Conservation (phyloP, 2,797 vertebrate genomes). For the Diplodus sargus region DNA sequence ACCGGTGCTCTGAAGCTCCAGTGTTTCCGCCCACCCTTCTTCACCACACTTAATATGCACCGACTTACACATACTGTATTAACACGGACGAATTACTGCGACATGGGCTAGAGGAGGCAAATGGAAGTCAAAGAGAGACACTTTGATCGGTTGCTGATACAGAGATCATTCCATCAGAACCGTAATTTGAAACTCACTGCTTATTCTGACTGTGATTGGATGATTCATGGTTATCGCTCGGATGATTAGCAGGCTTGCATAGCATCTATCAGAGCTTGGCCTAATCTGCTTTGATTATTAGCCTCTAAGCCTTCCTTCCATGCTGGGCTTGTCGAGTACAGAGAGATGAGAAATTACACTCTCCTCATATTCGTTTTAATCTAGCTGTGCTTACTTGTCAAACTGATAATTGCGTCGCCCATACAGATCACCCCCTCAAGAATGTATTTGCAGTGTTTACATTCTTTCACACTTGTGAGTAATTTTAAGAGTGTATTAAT, state of each 20-base stretch:
- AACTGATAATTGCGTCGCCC: slow-evolving; percentile 70
- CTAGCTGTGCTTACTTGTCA: slow-evolving; percentile 75
- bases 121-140: slow-evolving; percentile 58
- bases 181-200: slow-evolving; percentile 66
- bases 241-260: slow-evolving; percentile 74
- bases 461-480: slow-evolving; percentile 27
- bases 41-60: slow-evolving; percentile 68
- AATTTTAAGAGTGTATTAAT: slow-evolving; percentile 11
- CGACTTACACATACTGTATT: slow-evolving; percentile 59
- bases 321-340: slow-evolving; percentile 66
- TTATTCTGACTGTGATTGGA: slow-evolving; percentile 73
- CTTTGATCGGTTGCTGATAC: slow-evolving; percentile 62
- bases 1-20: slow-evolving; percentile 64
- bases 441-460: slow-evolving; percentile 31
- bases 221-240: slow-evolving; percentile 77
- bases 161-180: slow-evolving; percentile 67
- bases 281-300: slow-evolving; percentile 84
- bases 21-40: slow-evolving; percentile 59
- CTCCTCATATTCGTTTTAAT: slow-evolving; percentile 74
- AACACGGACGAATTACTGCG: slow-evolving; percentile 64
- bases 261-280: slow-evolving; percentile 71
- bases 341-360: slow-evolving; percentile 74
- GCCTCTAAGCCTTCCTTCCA: slow-evolving; percentile 78
- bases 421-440: slow-evolving; percentile 35
- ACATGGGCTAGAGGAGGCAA: slow-evolving; percentile 55